Conservation (phyloP, 2,888 invertebrate species). For the Aphelenchoides bicaudatus region DNA sequence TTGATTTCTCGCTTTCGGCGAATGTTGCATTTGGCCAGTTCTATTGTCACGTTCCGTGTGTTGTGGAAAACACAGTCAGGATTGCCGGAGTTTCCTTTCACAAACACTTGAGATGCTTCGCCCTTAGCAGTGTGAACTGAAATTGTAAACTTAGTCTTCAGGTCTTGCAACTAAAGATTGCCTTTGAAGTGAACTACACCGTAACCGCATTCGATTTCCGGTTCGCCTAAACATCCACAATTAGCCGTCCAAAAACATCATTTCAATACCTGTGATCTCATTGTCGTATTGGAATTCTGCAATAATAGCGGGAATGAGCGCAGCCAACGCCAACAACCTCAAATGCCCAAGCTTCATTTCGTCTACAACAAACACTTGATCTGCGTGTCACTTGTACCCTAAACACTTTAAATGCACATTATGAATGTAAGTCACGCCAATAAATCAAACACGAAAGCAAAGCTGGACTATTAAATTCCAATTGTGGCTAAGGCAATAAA, state of each 20-base stretch:
- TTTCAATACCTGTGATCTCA: constrained; percentile 20
- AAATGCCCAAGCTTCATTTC: constrained; percentile 6
- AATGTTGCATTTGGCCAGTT: constrained; percentile 54
- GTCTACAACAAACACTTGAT: no score
- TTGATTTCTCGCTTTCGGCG: constrained; percentile 54
- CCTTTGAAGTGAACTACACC: constrained; percentile 44
- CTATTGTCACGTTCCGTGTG: constrained; percentile 44
- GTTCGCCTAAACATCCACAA: constrained; percentile 37
- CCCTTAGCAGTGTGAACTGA: constrained; percentile 37
- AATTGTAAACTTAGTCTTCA: no score
- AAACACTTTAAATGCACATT: no score
- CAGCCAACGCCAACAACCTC: neutral
- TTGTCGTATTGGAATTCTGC: constrained; percentile 19
- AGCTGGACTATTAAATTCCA: no score
- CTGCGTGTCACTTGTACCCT: no score
- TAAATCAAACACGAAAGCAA: no score
- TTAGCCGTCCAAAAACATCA: neutral
- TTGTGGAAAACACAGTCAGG: constrained; percentile 39
- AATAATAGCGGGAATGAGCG: neutral
- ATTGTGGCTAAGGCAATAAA: no score
- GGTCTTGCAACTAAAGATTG: no score
- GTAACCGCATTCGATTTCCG: constrained; percentile 41
- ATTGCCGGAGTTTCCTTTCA: constrained; percentile 47
- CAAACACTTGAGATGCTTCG: constrained; percentile 52
- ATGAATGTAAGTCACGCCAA: no score